A percentile compares a stretch with the other conserved stretches of the same genome.
phyloP scores from a whole-genome alignment of 2,113 vertebrate genomes.

The Merops nubicus region DNA sequence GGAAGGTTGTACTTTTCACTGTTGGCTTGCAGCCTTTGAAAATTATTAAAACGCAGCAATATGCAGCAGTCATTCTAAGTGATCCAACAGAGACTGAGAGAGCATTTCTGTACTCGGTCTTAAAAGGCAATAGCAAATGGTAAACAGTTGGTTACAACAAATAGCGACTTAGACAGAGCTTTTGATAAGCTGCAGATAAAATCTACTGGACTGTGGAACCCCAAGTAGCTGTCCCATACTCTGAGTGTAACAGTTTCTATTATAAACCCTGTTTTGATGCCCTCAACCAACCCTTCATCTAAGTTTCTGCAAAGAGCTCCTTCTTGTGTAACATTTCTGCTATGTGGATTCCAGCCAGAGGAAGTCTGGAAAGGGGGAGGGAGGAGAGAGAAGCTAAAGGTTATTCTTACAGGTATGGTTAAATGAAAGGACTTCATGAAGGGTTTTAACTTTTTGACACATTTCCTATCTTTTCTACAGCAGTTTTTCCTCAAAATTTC shows the following conservation, averaged over 20 bases:
- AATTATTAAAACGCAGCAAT: conserved; percentile 36
- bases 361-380: not conserved
- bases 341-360: conserved; percentile 40
- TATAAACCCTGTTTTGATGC: conserved; percentile 32
- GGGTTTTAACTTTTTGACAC: not conserved
- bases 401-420: conserved; percentile 4
- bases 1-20: conserved; percentile 6
- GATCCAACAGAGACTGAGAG: conserved; percentile 26
- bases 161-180: not conserved
- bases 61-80: conserved; percentile 12
- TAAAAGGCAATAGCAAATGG: conserved; percentile 18
- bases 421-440: not conserved
- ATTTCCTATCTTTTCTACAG: not conserved
- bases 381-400: not conserved
- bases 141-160: conserved; percentile 38
- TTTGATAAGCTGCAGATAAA: conserved; percentile 15
- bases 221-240: not conserved
- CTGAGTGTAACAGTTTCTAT: not conserved
- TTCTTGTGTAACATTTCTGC: conserved; percentile 56
- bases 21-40: conserved; percentile 39
- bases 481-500: not conserved
- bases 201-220: not conserved
- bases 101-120: conserved; percentile 3
- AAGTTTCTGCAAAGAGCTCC: conserved; percentile 21
- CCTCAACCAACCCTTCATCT: conserved; percentile 28